Conservation (phyloP, 2,113 vertebrate species). For the Phaethornis superciliosus region DNA sequence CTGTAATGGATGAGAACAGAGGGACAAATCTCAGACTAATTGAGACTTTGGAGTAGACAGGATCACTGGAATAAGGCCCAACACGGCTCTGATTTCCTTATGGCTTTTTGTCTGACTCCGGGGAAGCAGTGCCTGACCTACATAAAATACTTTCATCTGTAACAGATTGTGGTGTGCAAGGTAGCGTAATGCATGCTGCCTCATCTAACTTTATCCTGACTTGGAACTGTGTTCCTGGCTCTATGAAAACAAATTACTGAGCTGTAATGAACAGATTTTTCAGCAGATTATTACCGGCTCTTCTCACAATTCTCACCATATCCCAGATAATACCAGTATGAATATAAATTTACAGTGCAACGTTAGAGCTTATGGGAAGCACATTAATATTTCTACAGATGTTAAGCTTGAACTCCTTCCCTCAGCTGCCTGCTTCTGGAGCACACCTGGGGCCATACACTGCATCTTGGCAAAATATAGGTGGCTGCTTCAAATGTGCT, state of each 20-base stretch:
- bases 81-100: neutral
- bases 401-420: neutral
- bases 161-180: neutral
- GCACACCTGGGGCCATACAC: neutral
- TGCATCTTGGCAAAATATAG: neutral
- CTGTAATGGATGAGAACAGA: neutral
- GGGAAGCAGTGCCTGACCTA: constrained; percentile 34
- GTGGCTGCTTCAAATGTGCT: neutral
- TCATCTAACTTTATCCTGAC: neutral
- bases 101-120: neutral
- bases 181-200: neutral
- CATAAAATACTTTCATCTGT: constrained; percentile 26
- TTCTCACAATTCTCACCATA: neutral
- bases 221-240: neutral
- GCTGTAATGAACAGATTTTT: neutral
- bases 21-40: neutral
- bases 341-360: neutral
- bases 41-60: neutral
- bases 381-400: neutral
- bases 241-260: neutral
- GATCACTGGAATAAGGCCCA: neutral
- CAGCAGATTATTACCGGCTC: neutral
- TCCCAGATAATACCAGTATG: neutral
- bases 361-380: neutral
- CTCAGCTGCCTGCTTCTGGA: neutral